Evolutionary conservation across 2,888 invertebrate species (phyloP), one percentile per base, ranked within the genome.

Genomic region (Tortricodes alternella): DNA sequence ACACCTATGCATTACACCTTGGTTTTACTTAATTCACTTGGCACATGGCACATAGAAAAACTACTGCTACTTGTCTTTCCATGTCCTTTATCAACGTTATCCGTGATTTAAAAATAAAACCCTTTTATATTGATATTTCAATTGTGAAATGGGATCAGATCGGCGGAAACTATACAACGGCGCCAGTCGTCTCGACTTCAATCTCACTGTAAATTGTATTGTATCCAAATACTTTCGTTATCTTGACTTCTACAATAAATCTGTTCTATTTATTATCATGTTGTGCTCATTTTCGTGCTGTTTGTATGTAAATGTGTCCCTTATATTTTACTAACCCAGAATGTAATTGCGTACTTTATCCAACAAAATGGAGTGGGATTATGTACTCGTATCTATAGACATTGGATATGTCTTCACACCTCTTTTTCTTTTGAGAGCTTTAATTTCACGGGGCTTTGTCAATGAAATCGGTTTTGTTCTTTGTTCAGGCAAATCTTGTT

Each of bases 401-500:
- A 49, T 50, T 44, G 16, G 29, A 43, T 43, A 39, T 35, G 46
- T 62, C 62, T 76, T 80, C 72, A 71, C 81, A 78, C 80, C 75
- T 78, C 46, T 46, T 57, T 51, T 62, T 58, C 65, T 61, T 67
- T 68, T 53, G 64, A 61, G 62, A 65, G 65, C 62, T 76, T 82
- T 71, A 74, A 79, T 81, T 76, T 76, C 66, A 74, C 74, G 64
- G 68, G 63, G 65, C 68, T 72, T 82, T 80, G 75, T 76, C 67
- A 60, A 59, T 59, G 58, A 60, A 68, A 71, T 74, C 69, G 70
- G 71, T 75, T 76, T 77, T 76, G 75, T 75, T 66, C 57, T 65
- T 71, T 64, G 61, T 67, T 67, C 71, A 70, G 67, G 73, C 71
- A 75, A 82, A 87, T 87, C 88, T 87, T 78, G 84, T 86, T 87